phyloP scores from a whole-genome alignment of 2,888 invertebrate species.

The Philopedon plagiatum region DNA sequence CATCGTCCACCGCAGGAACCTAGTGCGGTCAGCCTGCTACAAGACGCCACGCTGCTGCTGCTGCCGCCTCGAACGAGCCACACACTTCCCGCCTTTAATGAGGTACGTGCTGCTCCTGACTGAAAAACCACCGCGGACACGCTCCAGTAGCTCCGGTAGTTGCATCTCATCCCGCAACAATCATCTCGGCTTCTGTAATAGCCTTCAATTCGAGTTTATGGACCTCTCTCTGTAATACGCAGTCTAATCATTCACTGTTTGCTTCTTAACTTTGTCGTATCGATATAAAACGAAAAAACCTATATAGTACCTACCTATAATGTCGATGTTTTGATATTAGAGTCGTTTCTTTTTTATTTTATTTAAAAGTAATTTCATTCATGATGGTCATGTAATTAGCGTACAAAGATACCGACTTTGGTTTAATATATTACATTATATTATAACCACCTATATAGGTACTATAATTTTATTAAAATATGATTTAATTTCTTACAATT shows the following conservation, averaged over 20 bases:
- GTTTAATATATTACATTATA: too few species aligned
- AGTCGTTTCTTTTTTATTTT: conserved; percentile 25
- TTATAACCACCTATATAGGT: too few species aligned
- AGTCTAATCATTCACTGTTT: conserved; percentile 47
- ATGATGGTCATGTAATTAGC: conserved; percentile 27
- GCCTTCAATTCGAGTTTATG: conserved; percentile 39
- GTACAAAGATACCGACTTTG: background rate
- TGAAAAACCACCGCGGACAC: conserved; percentile 56
- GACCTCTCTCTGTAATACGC: conserved; percentile 38
- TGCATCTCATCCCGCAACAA: conserved; percentile 53
- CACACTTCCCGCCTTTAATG: conserved; percentile 66
- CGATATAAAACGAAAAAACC: conserved; percentile 35
- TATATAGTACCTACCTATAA: conserved; percentile 18
- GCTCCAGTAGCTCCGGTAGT: conserved; percentile 57
- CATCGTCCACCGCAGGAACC: background rate
- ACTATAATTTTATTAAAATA: too few species aligned
- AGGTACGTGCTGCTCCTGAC: conserved; percentile 65
- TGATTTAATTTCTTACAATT: too few species aligned
- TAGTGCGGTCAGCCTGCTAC: conserved; percentile 3
- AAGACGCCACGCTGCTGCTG: conserved; percentile 9
- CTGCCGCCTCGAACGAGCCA: conserved; percentile 60
- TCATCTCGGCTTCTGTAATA: conserved; percentile 50
- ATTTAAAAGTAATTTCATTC: conserved; percentile 32
- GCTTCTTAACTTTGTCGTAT: conserved; percentile 40
- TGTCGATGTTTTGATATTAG: conserved; percentile 31